These are phyloP conservation scores for Lepidostoma basale DNA, from an alignment of 1,140 invertebrate species.

Conservation along the genomic window DNA sequence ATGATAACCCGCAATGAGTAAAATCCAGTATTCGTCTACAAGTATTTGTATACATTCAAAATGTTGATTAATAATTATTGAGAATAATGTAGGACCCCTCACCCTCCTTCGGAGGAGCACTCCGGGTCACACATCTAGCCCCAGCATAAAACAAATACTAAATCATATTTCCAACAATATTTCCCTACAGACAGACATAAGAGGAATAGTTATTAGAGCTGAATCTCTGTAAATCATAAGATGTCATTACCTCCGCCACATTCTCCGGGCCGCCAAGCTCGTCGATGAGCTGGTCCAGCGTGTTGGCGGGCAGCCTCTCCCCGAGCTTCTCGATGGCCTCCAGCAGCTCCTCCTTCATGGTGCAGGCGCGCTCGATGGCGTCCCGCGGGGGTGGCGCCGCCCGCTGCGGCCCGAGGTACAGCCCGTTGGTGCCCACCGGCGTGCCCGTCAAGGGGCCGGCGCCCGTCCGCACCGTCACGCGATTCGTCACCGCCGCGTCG, in stretches of 20 bases:
- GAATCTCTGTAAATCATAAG: too few species aligned
- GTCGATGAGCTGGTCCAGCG: constrained; percentile 97
- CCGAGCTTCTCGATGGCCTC: constrained; percentile 87
- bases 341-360: constrained; percentile 92
- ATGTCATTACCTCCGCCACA: constrained; percentile 87
- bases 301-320: constrained; percentile 92
- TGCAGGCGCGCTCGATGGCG: constrained; percentile 83
- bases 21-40: too few species aligned
- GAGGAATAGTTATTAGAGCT: neutral
- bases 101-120: too few species aligned
- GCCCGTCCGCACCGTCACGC: constrained; percentile 50
- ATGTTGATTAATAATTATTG: too few species aligned
- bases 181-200: neutral
- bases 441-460: constrained; percentile 53
- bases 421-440: constrained; percentile 57
- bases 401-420: constrained; percentile 50
- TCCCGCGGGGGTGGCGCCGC: constrained; percentile 71
- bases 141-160: too few species aligned
- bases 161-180: too few species aligned
- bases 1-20: too few species aligned
- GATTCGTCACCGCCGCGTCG: constrained; percentile 32
- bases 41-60: too few species aligned
- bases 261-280: constrained; percentile 96
- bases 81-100: too few species aligned
- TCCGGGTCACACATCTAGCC: too few species aligned